phyloP scores from a whole-genome alignment of 2,113 vertebrate species.

The Epinephelus cyanopodus region DNA sequence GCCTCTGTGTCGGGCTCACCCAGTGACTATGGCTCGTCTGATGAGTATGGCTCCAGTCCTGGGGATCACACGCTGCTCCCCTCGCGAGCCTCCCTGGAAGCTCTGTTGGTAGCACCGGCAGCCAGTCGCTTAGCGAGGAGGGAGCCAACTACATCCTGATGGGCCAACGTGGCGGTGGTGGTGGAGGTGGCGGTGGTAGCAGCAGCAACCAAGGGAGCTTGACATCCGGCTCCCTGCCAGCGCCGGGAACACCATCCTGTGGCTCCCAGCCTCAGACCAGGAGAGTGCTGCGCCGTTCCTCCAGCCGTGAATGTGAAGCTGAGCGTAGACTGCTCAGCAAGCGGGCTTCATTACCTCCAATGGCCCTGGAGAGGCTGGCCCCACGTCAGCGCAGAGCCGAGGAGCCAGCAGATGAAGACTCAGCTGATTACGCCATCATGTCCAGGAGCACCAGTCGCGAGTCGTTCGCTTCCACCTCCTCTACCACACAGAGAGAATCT shows the following conservation, averaged over 20 bases:
- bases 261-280: slow-evolving; percentile 72
- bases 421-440: slow-evolving; percentile 79
- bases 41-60: slow-evolving; percentile 88
- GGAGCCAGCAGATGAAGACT: slow-evolving; percentile 76
- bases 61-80: slow-evolving; percentile 78
- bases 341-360: slow-evolving; percentile 84
- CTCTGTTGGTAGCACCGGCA: slow-evolving; percentile 72
- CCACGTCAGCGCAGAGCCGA: slow-evolving; percentile 64
- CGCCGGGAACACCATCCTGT: slow-evolving; percentile 53
- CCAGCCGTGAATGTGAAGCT: slow-evolving; percentile 82
- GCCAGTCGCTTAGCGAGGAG: slow-evolving; percentile 74
- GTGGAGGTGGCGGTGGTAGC: slow-evolving; percentile 6
- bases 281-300: slow-evolving; percentile 83
- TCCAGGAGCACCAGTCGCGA: slow-evolving; percentile 80
- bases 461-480: slow-evolving; percentile 75
- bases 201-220: slow-evolving; percentile 51
- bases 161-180: slow-evolving; percentile 70
- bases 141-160: slow-evolving; percentile 86
- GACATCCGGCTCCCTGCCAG: slow-evolving; percentile 65
- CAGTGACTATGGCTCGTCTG: slow-evolving; percentile 88
- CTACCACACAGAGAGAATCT: slow-evolving; percentile 66
- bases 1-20: slow-evolving; percentile 83
- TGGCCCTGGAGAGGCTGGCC: slow-evolving; percentile 82
- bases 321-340: slow-evolving; percentile 82
- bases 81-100: slow-evolving; percentile 71